Conservation (phyloP, 2,888 invertebrate species). For the Dendrolimus pini region DNA sequence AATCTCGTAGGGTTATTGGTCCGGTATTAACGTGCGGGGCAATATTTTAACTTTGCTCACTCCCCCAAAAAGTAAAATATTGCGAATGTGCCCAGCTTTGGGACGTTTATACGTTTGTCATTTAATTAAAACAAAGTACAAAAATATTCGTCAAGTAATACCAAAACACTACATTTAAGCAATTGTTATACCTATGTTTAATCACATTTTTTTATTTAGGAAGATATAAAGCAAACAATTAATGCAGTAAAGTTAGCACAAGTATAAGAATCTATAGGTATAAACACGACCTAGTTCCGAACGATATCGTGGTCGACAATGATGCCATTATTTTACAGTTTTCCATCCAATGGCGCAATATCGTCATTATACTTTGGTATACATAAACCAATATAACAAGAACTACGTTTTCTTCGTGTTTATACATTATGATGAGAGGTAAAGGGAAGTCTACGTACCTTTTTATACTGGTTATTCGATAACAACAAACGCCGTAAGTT, state of each 20-base stretch:
- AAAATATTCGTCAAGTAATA: no score
- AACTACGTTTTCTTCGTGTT: constrained; percentile 21
- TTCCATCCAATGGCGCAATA: constrained; percentile 40
- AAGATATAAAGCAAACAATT: constrained; percentile 23
- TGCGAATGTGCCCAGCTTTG: no score
- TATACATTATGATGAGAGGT: constrained; percentile 16
- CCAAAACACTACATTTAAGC: background rate
- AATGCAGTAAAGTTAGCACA: constrained; percentile 26
- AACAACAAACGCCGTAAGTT: constrained; percentile 54
- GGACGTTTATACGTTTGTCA: no score
- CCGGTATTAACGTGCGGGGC: no score
- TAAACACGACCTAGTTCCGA: constrained; percentile 46
- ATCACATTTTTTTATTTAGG: constrained; percentile 4
- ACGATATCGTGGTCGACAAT: constrained; percentile 35
- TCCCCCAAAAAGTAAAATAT: no score
- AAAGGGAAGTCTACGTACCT: constrained; percentile 15
- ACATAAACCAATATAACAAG: constrained; percentile 34
- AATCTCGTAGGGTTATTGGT: no score
- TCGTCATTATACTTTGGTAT: constrained; percentile 53
- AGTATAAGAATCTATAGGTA: constrained; percentile 38
- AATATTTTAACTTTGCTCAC: no score
- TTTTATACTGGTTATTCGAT: constrained; percentile 36
- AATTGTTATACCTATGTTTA: background rate
- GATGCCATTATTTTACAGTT: constrained; percentile 45
- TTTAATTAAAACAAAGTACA: no score